Evolutionary conservation across 2,113 vertebrate species (phyloP).

Genomic region (Mastomys natalensis): DNA sequence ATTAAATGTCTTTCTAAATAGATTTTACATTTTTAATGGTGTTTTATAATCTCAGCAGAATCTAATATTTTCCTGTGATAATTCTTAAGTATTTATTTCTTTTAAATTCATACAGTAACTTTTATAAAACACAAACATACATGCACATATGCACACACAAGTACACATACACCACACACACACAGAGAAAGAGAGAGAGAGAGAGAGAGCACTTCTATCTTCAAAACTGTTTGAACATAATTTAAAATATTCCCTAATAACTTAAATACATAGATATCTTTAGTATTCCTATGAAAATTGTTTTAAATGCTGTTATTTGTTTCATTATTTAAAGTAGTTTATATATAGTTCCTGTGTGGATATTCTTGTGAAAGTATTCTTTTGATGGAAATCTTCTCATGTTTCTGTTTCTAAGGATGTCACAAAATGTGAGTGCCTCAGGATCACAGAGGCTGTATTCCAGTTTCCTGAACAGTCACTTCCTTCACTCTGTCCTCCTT

Average conservation of each 20-base stretch:
- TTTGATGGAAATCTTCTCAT: neutral
- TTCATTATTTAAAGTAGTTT: neutral
- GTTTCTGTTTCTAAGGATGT: neutral
- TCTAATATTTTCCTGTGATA: neutral
- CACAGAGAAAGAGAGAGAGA: neutral
- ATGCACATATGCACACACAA: neutral
- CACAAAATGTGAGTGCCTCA: neutral
- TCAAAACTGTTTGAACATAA: neutral
- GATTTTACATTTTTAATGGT: neutral
- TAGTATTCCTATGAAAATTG: neutral
- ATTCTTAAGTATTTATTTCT: neutral
- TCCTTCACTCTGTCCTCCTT: too few species aligned
- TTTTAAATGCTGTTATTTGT: neutral
- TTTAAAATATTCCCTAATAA: neutral
- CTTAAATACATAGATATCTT: neutral
- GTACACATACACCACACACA: neutral
- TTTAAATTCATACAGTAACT: neutral
- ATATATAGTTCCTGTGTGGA: neutral
- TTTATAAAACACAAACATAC: neutral
- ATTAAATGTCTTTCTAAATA: neutral
- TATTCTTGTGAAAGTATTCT: neutral
- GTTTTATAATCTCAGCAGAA: neutral
- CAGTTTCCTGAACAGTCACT: neutral
- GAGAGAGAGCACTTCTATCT: neutral
- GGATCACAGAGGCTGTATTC: neutral